phyloP scores from a whole-genome alignment of 2,888 invertebrate species.

The Autographa gamma region DNA sequence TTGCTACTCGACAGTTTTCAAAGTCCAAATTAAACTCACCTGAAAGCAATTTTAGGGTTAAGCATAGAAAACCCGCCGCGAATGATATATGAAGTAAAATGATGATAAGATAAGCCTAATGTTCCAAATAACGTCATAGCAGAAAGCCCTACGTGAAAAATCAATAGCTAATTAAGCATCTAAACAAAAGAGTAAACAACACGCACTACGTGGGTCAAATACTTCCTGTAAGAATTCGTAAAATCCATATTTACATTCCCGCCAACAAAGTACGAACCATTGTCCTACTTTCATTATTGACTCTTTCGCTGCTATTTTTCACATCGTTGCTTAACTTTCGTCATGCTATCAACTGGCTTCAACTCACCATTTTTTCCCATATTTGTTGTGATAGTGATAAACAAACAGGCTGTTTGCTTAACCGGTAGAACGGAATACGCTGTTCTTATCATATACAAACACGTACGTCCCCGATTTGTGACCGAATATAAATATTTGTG shows the following conservation, averaged over 20 bases:
- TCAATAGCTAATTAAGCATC: background rate
- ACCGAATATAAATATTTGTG: conserved; percentile 29
- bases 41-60: too few relatives aligned
- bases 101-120: too few relatives aligned
- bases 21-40: too few relatives aligned
- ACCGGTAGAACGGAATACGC: conserved; percentile 33
- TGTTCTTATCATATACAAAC: conserved; percentile 60
- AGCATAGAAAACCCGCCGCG: too few relatives aligned
- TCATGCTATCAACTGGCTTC: conserved; percentile 20
- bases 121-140: background rate
- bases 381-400: conserved; percentile 53
- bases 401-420: conserved; percentile 51
- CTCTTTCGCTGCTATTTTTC: conserved; percentile 41
- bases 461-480: conserved; percentile 51
- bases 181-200: background rate
- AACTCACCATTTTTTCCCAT: conserved; percentile 47
- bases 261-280: conserved; percentile 25
- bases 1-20: too few relatives aligned
- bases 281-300: conserved; percentile 47
- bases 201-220: background rate
- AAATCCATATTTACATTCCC: conserved; percentile 25
- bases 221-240: conserved; percentile 1
- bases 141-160: background rate
- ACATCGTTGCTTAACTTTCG: conserved; percentile 42
- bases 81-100: too few relatives aligned